Conservation (phyloP, 2,888 invertebrate species). For the Parascotia fuliginaria region DNA sequence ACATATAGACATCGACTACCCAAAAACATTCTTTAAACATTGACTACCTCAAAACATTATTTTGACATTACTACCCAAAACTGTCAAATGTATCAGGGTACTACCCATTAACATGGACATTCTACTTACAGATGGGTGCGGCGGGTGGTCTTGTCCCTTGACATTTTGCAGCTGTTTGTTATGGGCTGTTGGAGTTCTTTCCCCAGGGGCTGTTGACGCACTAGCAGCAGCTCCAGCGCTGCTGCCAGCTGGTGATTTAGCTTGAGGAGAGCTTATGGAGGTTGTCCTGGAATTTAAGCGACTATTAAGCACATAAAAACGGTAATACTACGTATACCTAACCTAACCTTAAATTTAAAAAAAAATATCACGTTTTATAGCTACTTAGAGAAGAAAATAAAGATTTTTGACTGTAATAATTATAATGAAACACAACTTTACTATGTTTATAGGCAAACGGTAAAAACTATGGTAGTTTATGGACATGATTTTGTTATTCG, state of each 20-base stretch:
- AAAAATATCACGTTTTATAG: too few species aligned
- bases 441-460: too few species aligned
- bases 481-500: too few species aligned
- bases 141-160: slow-evolving; percentile 86
- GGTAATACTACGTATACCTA: too few species aligned
- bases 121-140: slow-evolving; percentile 91
- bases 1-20: slow-evolving; percentile 3
- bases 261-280: slow-evolving; percentile 89
- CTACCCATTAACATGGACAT: slow-evolving; percentile 10
- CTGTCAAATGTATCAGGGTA: not conserved
- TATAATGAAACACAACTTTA: too few species aligned
- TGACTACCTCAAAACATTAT: not conserved
- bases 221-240: slow-evolving; percentile 84
- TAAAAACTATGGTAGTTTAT: too few species aligned
- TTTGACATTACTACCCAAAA: too few species aligned
- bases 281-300: slow-evolving; percentile 87
- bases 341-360: too few species aligned
- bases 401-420: too few species aligned
- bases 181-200: slow-evolving; percentile 87
- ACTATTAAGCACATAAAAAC: too few species aligned
- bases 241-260: slow-evolving; percentile 91
- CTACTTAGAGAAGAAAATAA: too few species aligned
- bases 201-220: slow-evolving; percentile 81
- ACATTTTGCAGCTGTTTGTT: slow-evolving; percentile 92
- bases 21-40: not conserved